Base-by-base conservation (phyloP, 2,797 vertebrate genomes). In the Sebastes baramenuke region DNA sequence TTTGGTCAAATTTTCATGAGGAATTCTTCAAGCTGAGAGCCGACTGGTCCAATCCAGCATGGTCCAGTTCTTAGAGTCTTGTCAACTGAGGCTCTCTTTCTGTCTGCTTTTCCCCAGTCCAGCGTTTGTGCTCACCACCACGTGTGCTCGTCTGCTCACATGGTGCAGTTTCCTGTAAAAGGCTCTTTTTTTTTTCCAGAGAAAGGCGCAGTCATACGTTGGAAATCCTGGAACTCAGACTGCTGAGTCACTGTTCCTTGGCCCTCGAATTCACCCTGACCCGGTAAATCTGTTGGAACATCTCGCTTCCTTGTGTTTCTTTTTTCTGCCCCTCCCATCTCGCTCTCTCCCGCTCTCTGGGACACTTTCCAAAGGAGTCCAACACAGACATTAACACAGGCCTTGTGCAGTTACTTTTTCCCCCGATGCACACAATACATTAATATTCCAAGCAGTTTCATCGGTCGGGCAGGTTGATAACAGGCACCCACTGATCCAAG, bases 401-500 rank as follows among this genome's bases (percentile, higher is more conserved):
- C 93, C 90, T 88, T 93, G 95, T 95, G 96, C 94, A 95, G 90
- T 92, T 79, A 80, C 78, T 83, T 88, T n/a, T 85, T 83, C 24
- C 81, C 79, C 20, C 66, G 80, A 82, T 86, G 89, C 79, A 89
- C 80, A 86, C 76, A 85, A 89, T 91, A 86, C 79, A 85, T 90
- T 58, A n/a, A 81, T 82, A 90, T 81, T 91, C 91, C 80, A 75
- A 24, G 73, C 24, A 7, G 77, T 34, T 87, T 98, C 98, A 99
- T 93, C 98, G 97, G 84, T 99, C 97, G 0, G 98, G 98, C 20
- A 99, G 96, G 91, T 98, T 97, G 80, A 99, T 97, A 34, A 98
- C 96, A 0, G 98, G 98, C 64, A 99, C 98, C 98, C 98, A 99
- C 94, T 99, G 98, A 79, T 99, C 97, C 96, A 96, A 87, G 86